A percentile compares a stretch with the other conserved stretches of the same genome.
These are phyloP conservation scores for Thunnus maccoyii DNA, from an alignment of 2,113 vertebrate species.

Conservation along the genomic window DNA sequence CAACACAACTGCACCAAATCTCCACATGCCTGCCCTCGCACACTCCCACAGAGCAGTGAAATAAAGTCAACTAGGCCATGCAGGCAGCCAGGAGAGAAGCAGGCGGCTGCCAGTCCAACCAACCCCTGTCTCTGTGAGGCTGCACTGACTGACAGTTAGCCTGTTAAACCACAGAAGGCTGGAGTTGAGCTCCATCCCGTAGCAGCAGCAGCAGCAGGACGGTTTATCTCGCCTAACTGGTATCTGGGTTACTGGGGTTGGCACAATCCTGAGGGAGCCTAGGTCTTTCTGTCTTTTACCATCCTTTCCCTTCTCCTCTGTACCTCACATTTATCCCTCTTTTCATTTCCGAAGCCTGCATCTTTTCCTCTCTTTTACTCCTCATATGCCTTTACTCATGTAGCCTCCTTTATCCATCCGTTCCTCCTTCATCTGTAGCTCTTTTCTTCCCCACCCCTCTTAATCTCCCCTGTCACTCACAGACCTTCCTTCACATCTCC, in stretches of 20 bases:
- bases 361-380: conserved; percentile 5
- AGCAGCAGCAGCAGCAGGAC: conserved; percentile 54
- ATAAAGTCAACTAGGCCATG: conserved; percentile 73
- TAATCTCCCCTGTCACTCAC: conserved; percentile 36
- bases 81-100: conserved; percentile 45
- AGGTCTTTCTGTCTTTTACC: conserved; percentile 2
- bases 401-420: conserved; percentile 17
- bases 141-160: conserved; percentile 60
- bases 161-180: conserved; percentile 53
- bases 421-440: conserved; percentile 25
- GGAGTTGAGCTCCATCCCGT: conserved; percentile 56
- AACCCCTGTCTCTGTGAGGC: conserved; percentile 56
- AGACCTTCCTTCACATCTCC: conserved; percentile 52
- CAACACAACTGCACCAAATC: conserved; percentile 44
- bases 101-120: conserved; percentile 55
- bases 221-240: conserved; percentile 53
- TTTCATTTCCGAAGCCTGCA: conserved; percentile 9
- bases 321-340: conserved; percentile 9
- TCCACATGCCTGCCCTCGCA: conserved; percentile 27
- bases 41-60: conserved; percentile 8
- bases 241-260: conserved; percentile 77
- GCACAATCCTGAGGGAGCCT: conserved; percentile 49
- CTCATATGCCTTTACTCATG: conserved; percentile 7
- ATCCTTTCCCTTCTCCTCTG: conserved; percentile 27
- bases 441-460: conserved; percentile 6